Conservation (phyloP, 1,140 invertebrate genomes). For the Holcopasites calliopsidis region DNA sequence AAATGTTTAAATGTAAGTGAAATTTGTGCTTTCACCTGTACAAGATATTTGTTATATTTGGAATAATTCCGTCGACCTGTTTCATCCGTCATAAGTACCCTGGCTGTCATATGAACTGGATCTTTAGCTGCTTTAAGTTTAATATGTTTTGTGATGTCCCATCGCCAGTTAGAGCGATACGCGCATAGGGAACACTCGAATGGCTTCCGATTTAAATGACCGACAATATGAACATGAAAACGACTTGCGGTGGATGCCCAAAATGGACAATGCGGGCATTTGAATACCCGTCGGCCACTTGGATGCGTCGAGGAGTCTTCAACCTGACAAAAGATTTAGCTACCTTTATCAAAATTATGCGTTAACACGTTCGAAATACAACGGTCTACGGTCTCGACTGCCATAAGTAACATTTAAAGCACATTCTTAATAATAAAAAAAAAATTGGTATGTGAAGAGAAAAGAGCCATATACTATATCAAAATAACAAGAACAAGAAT, state of each 20-base stretch:
- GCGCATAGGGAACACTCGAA: slow-evolving; percentile 97
- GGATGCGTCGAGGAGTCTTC: slow-evolving; percentile 71
- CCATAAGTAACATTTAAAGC: slow-evolving; percentile 57
- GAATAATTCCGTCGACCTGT: slow-evolving; percentile 94
- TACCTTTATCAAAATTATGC: slow-evolving; percentile 54
- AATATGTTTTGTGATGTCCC: slow-evolving; percentile 98
- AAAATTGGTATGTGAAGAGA: no score
- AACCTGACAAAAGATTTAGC: slow-evolving; percentile 69
- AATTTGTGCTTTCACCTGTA: slow-evolving; percentile 81
- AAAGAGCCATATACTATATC: neutral
- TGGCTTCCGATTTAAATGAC: slow-evolving; percentile 94
- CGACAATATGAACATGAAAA: slow-evolving; percentile 95
- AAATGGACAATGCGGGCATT: slow-evolving; percentile 93
- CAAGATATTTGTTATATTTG: slow-evolving; percentile 94
- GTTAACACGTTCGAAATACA: slow-evolving; percentile 24
- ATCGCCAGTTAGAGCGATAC: slow-evolving; percentile 96
- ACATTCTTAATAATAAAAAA: slow-evolving; percentile 61
- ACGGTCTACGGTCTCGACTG: slow-evolving; percentile 50
- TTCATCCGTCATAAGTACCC: slow-evolving; percentile 94
- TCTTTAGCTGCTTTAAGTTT: slow-evolving; percentile 92
- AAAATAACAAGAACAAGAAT: neutral
- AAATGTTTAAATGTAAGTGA: slow-evolving; percentile 50
- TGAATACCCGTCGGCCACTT: slow-evolving; percentile 84
- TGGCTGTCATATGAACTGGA: slow-evolving; percentile 87
- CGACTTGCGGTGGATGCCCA: slow-evolving; percentile 94